Evolutionary conservation across 2,113 vertebrate genomes (phyloP).

Genomic region (Pachyramphus minor): DNA sequence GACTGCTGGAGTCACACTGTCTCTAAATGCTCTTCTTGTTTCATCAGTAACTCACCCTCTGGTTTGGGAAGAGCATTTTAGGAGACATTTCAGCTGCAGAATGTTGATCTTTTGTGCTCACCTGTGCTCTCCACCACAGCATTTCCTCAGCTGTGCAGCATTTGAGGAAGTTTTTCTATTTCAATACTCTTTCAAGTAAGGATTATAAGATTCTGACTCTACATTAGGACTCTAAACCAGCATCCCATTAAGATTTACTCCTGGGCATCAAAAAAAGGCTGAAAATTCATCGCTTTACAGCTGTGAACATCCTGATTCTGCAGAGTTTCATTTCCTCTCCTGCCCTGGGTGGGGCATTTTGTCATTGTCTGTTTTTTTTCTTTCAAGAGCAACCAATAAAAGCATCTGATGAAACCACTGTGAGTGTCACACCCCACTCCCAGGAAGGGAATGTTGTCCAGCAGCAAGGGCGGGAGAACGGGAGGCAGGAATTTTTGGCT

Average conservation of each 20-base stretch:
- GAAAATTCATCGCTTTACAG: neutral
- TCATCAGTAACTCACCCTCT: neutral
- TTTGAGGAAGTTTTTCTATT: neutral
- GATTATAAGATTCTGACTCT: neutral
- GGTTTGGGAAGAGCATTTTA: neutral
- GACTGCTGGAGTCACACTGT: constrained; percentile 43
- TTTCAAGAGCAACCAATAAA: neutral
- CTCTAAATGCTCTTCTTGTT: neutral
- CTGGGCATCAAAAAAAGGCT: neutral
- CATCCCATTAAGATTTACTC: neutral
- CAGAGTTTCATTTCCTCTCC: neutral
- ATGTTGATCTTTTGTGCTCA: fast-evolving
- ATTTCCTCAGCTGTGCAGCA: neutral
- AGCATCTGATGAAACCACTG: neutral
- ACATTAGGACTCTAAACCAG: neutral
- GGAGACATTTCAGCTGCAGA: neutral
- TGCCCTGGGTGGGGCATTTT: neutral
- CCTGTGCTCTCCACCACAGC: neutral
- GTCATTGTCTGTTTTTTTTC: neutral
- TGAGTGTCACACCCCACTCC: constrained; percentile 2
- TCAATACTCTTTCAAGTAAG: neutral
- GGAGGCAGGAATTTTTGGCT: neutral
- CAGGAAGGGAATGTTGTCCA: constrained; percentile 15
- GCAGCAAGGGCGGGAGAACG: neutral
- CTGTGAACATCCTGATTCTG: neutral